Evolutionary conservation across 2,797 vertebrate species (phyloP), one percentile per base, ranked within the genome.

Genomic region (Muraenolepis orangiensis): DNA sequence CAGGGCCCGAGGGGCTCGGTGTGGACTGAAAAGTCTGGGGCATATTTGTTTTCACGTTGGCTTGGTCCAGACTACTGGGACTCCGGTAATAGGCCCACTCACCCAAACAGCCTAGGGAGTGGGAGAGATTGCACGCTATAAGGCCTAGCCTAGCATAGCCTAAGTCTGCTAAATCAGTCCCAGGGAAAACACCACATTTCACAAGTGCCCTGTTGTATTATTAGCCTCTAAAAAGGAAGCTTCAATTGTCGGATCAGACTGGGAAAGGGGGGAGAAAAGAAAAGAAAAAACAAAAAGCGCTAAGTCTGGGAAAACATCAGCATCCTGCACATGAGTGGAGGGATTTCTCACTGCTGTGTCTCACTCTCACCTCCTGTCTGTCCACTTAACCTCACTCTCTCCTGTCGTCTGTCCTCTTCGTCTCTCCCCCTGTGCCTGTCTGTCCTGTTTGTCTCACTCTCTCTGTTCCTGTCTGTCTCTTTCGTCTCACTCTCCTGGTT

Each of bases 201-300:
- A 88, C 85, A 89, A 88, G 89, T 89, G 80, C 75, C 80, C 76
- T 73, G 81, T 85, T 91, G 86, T 82, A 89, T 92, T 94, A 89
- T 90, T 93, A 92, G 87, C 70, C 82, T 69, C 80, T 82, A 29
- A 80, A 85, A 92, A 94, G 89, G 88, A 93, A 92, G 91, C 86
- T 87, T 69, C 88, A 94, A 91, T 93, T 92, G 88, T 81, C 88
- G 89, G 88, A 92, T 89, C 88, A 93, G 84, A 82, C 87, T 86
- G 64, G 1, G 72, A 76, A 80, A 79, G 81, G 87, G 88, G 86
- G 87, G 72, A n/a, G 79, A 40, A 23, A 38, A 10, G 34, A n/a
- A 61, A 13, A 57, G 46, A 32, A 13, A n/a, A 61, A 68, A 66
- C 40, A 16, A 38, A 14, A 46, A 16, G 23, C 31, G 31, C 23